Percentiles rank a stretch among this genome's conserved stretches.
Conservation (phyloP, 1,140 invertebrate genomes). For the Dreissena polymorpha region DNA sequence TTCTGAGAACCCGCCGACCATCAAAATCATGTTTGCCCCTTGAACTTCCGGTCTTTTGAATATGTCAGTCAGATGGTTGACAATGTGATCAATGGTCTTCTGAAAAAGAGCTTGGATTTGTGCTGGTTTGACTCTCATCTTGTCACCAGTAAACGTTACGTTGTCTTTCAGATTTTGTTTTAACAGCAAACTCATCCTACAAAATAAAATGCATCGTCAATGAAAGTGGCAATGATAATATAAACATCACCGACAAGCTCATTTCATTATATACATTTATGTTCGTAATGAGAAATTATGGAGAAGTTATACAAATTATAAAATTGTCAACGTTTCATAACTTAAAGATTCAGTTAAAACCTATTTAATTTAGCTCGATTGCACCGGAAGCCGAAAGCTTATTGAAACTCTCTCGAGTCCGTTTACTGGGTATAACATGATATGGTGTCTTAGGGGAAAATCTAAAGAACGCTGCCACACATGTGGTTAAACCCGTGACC, state of each 20-base stretch:
- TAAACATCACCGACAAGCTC: too few relatives aligned
- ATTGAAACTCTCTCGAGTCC: too few relatives aligned
- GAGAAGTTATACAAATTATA: too few relatives aligned
- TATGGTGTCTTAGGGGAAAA: too few relatives aligned
- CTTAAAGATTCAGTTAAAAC: too few relatives aligned
- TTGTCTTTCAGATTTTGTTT: slow-evolving; percentile 31
- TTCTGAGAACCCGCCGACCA: slow-evolving; percentile 66
- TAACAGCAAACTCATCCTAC: not conserved
- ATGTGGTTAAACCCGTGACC: not conserved
- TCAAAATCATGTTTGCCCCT: slow-evolving; percentile 37
- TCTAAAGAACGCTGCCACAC: too few relatives aligned
- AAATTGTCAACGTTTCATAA: too few relatives aligned
- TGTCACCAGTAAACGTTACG: slow-evolving; percentile 57
- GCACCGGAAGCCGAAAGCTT: too few relatives aligned
- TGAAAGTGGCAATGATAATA: not conserved
- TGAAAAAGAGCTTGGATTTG: slow-evolving; percentile 50
- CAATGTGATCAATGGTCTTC: slow-evolving; percentile 48
- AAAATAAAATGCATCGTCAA: slow-evolving; percentile 5
- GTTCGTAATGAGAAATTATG: too few relatives aligned
- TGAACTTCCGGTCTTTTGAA: slow-evolving; percentile 9
- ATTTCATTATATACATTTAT: too few relatives aligned
- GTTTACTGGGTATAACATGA: too few relatives aligned
- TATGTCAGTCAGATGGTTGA: slow-evolving; percentile 52
- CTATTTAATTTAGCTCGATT: too few relatives aligned
- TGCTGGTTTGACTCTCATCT: slow-evolving; percentile 49